phyloP scores from a whole-genome alignment of 2,113 vertebrate genomes.

The Recurvirostra avosetta region DNA sequence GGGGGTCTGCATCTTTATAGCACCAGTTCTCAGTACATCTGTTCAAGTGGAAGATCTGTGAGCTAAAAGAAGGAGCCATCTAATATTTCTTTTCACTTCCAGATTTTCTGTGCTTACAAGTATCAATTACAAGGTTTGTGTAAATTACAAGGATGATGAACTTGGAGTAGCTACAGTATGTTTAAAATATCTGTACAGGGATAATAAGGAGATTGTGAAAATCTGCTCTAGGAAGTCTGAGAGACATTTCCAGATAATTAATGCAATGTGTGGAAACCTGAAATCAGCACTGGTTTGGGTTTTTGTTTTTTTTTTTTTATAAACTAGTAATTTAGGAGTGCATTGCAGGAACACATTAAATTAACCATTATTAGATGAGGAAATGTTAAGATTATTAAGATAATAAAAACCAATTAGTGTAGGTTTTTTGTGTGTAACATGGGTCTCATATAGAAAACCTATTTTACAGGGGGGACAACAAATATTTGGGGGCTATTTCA shows the following conservation, averaged over 20 bases:
- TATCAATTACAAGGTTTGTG: constrained; percentile 65
- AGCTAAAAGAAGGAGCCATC: constrained; percentile 24
- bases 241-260: constrained; percentile 78
- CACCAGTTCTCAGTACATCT: neutral
- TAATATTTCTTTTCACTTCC: constrained; percentile 49
- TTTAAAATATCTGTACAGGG: constrained; percentile 62
- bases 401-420: constrained; percentile 71
- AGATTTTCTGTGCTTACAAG: constrained; percentile 61
- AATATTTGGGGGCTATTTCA: constrained; percentile 4
- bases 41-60: constrained; percentile 45
- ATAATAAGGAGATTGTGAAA: constrained; percentile 71
- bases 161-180: constrained; percentile 38
- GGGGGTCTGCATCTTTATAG: neutral
- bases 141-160: constrained; percentile 70
- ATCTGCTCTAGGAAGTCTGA: constrained; percentile 71
- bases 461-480: neutral
- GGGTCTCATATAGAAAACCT: constrained; percentile 23
- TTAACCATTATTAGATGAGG: constrained; percentile 76
- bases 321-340: constrained; percentile 76
- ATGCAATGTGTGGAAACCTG: constrained; percentile 73
- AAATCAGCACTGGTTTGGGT: constrained; percentile 53
- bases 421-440: constrained; percentile 14
- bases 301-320: neutral
- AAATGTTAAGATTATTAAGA: constrained; percentile 78
- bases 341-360: constrained; percentile 75